phyloP scores from a whole-genome alignment of 2,797 vertebrate genomes.

The Artibeus lituratus region DNA sequence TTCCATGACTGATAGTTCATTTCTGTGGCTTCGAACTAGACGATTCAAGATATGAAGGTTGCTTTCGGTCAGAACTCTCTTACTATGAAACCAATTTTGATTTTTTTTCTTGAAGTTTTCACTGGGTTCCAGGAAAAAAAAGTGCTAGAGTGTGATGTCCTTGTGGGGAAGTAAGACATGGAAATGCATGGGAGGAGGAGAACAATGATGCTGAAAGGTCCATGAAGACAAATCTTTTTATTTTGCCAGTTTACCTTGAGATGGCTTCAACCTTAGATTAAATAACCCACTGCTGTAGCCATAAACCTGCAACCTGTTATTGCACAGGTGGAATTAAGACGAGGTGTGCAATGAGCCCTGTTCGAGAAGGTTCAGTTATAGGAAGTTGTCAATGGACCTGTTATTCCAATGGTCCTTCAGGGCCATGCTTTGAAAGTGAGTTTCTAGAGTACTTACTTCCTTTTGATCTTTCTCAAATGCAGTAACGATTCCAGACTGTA shows the following conservation, averaged over 20 bases:
- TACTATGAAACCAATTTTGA: background rate
- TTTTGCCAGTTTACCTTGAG: constrained; percentile 42
- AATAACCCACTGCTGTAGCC: constrained; percentile 20
- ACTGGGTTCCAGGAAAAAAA: background rate
- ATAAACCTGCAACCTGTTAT: constrained; percentile 53
- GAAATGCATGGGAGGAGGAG: background rate
- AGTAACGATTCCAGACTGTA: background rate
- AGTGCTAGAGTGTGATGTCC: background rate
- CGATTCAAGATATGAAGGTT: background rate
- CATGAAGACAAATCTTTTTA: background rate
- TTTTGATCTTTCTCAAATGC: background rate
- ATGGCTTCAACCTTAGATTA: constrained; percentile 35
- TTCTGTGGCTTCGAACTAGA: background rate
- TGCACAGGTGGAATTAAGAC: constrained; percentile 42
- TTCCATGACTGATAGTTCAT: background rate
- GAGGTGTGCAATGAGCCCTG: background rate
- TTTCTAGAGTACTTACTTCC: constrained; percentile 13
- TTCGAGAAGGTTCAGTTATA: background rate
- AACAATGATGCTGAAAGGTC: background rate
- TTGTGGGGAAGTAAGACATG: background rate
- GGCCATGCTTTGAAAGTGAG: background rate
- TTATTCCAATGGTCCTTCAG: background rate
- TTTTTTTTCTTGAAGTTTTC: constrained; percentile 16
- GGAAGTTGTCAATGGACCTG: constrained; percentile 8
- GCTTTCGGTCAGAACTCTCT: background rate